Evolutionary conservation across 2,888 invertebrate genomes (phyloP), one percentile per base, ranked within the genome.

Genomic region (Blastobasis lacticolella): DNA sequence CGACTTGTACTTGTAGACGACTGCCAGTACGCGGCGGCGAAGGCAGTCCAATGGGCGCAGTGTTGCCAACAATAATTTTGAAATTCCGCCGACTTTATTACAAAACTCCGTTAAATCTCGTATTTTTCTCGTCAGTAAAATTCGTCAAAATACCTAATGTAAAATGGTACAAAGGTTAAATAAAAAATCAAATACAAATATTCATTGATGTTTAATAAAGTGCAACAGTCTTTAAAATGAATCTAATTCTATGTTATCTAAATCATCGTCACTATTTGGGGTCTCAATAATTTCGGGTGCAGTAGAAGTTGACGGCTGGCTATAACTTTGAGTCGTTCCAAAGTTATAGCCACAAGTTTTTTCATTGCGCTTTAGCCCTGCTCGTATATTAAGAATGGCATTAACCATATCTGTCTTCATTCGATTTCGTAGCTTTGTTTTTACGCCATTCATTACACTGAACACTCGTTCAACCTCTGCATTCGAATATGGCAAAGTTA

Each of bases 121-220:
- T n/a, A n/a, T n/a, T n/a, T n/a, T n/a, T n/a, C n/a, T n/a, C n/a
- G n/a, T n/a, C n/a, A n/a, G n/a, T n/a, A n/a, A n/a, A n/a, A n/a
- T n/a, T n/a, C n/a, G n/a, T n/a, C n/a, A n/a, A n/a, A n/a, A n/a
- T n/a, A n/a, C n/a, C n/a, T n/a, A n/a, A n/a, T n/a, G n/a, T n/a
- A n/a, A n/a, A n/a, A n/a, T n/a, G n/a, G n/a, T n/a, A n/a, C n/a
- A n/a, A 40, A 40, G 40, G 40, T 40, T 40, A 40, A 40, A 6
- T 45, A 45, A 45, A 45, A 45, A 45, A 45, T 10, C 45, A 45
- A 45, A 45, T 45, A 45, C 45, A 45, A 45, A 45, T 45, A 45
- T 45, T 45, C 45, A 45, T 45, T 45, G 45, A 45, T n/a, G 45
- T 45, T 45, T 45, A 45, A 45, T 45, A 45, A 45, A 45, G 45